A percentile compares a stretch with the other conserved stretches of the same genome.
Evolutionary conservation across 2,888 invertebrate genomes (phyloP).

Genomic region (Lacanobia oleracea): DNA sequence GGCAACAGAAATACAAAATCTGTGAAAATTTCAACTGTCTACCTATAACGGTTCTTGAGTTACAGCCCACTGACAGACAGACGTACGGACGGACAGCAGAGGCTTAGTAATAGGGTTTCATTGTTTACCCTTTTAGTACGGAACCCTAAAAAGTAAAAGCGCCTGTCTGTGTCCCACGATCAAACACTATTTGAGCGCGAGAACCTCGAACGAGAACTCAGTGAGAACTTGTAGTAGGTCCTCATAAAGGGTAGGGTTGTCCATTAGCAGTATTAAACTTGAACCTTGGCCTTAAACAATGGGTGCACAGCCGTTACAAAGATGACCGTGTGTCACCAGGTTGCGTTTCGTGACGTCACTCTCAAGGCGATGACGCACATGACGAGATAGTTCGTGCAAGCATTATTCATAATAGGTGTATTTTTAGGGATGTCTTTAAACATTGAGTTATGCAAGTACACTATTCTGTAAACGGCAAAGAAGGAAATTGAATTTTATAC

Average conservation of each 20-base stretch:
- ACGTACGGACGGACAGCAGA: no score
- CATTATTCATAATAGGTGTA: background rate
- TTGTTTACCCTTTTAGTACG: no score
- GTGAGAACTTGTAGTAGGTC: conserved; percentile 42
- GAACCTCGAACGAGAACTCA: conserved; percentile 12
- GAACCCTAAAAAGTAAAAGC: no score
- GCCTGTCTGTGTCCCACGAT: background rate
- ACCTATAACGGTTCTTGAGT: no score
- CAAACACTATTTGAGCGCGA: background rate
- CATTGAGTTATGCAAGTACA: no score
- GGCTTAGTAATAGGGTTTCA: no score
- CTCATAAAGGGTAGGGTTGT: conserved; percentile 47
- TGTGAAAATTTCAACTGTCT: no score
- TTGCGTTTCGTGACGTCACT: conserved; percentile 46
- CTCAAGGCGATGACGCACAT: conserved; percentile 17
- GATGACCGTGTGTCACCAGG: conserved; percentile 41
- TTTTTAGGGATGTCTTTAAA: no score
- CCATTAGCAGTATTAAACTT: conserved; percentile 72
- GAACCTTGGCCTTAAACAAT: conserved; percentile 68
- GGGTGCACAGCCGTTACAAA: conserved; percentile 55
- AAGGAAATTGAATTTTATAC: no score
- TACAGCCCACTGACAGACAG: no score
- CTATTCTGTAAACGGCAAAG: no score
- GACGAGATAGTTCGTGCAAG: conserved; percentile 7
- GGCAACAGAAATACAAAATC: no score